Percentiles rank a stretch among this genome's conserved stretches.
These are phyloP conservation scores for Stegostoma tigrinum DNA, from an alignment of 2,113 vertebrate species.

Conservation along the genomic window DNA sequence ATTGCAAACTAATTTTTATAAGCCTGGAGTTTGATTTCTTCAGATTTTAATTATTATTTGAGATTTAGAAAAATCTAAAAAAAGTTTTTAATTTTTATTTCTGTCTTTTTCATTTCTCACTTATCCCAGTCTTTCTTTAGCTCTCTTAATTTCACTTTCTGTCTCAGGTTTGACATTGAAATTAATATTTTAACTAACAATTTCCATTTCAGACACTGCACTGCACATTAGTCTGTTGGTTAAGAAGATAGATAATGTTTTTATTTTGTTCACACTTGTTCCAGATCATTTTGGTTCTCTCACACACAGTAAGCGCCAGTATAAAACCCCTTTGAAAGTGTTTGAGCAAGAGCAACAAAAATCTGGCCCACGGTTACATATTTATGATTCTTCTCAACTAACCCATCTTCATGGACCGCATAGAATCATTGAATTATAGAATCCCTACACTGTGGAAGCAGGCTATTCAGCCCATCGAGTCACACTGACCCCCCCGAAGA, in stretches of 20 bases:
- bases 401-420: constrained; percentile 39
- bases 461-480: too few species aligned
- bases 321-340: not conserved
- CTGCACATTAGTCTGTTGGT: not conserved
- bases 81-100: too few species aligned
- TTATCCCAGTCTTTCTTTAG: too few species aligned
- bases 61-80: too few species aligned
- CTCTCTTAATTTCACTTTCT: not conserved
- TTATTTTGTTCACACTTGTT: too few species aligned
- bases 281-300: too few species aligned
- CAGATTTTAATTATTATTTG: too few species aligned
- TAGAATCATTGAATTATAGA: too few species aligned
- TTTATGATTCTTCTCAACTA: constrained; percentile 37
- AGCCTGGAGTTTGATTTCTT: too few species aligned
- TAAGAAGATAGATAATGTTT: not conserved
- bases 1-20: not conserved
- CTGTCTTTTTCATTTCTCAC: not conserved
- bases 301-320: too few species aligned
- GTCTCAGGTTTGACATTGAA: not conserved
- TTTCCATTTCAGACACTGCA: not conserved
- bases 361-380: not conserved
- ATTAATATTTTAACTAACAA: not conserved
- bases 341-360: not conserved
- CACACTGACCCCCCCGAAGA: too few species aligned
- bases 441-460: too few species aligned